phyloP scores from a whole-genome alignment of 2,113 vertebrate species.

The Actenoides hombroni region DNA sequence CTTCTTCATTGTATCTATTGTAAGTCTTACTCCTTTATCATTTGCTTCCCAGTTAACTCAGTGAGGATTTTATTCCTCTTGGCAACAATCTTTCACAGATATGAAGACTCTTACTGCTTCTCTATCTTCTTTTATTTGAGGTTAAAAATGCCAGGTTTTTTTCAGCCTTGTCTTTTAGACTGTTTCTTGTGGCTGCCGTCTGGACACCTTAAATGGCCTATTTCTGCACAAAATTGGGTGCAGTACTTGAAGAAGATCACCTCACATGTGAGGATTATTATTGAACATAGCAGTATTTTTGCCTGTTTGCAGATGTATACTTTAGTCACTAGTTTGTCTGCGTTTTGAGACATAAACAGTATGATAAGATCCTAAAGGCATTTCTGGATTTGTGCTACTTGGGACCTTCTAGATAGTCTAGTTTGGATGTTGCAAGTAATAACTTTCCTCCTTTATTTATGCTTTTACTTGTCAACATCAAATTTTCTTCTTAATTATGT shows the following conservation, averaged over 20 bases:
- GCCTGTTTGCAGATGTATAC: neutral
- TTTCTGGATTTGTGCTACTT: neutral
- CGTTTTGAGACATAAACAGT: neutral
- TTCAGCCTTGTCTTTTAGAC: neutral
- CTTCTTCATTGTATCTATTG: neutral
- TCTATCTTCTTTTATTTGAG: neutral
- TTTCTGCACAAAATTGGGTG: neutral
- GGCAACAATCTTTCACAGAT: neutral
- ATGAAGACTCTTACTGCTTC: fast-evolving
- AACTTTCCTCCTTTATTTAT: neutral
- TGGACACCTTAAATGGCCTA: neutral
- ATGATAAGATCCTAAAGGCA: neutral
- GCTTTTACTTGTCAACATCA: neutral
- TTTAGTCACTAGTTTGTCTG: neutral
- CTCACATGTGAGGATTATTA: neutral
- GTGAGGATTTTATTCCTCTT: neutral
- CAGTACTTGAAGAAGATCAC: neutral
- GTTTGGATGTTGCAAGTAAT: neutral
- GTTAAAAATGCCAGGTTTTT: neutral
- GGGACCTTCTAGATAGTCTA: neutral
- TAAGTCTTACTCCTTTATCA: neutral
- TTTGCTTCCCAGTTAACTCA: neutral
- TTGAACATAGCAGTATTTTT: neutral
- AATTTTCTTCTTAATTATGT: neutral
- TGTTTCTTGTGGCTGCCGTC: neutral